Evolutionary conservation across 1,140 invertebrate species (phyloP).

Genomic region (Mercenaria mercenaria): DNA sequence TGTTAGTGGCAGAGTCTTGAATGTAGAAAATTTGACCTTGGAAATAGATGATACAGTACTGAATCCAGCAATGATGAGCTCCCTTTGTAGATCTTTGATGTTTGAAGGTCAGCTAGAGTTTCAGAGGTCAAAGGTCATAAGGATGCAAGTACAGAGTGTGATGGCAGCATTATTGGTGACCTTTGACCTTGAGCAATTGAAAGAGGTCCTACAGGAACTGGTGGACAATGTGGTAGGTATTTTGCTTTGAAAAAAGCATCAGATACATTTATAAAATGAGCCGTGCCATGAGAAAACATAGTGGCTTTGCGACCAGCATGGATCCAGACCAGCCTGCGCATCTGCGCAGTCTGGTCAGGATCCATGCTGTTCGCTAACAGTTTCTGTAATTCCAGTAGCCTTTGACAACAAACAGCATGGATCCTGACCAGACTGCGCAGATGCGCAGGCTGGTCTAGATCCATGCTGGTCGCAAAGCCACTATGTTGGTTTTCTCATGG

Average conservation of each 20-base stretch:
- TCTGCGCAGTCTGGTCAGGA: too few species aligned
- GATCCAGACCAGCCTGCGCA: too few species aligned
- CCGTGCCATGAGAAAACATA: not conserved
- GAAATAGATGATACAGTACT: not conserved
- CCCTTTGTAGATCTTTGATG: constrained; percentile 20
- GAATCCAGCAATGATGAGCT: not conserved
- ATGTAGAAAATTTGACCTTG: not conserved
- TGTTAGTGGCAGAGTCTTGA: not conserved
- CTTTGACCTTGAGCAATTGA: constrained; percentile 34
- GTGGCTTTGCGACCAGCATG: too few species aligned
- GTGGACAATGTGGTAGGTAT: constrained; percentile 46
- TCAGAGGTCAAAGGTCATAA: not conserved
- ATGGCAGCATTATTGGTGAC: constrained; percentile 52
- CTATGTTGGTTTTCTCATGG: too few species aligned
- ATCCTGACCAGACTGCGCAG: too few species aligned
- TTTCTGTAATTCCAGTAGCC: too few species aligned
- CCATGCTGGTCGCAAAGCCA: too few species aligned
- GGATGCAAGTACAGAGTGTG: constrained; percentile 34
- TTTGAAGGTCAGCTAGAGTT: constrained; percentile 37
- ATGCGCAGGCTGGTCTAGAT: too few species aligned
- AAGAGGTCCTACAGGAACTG: constrained; percentile 1
- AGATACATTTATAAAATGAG: not conserved
- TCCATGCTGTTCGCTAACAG: too few species aligned
- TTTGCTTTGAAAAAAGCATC: too few species aligned
- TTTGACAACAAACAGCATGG: too few species aligned